Base-by-base conservation (phyloP, 2,888 invertebrate genomes). In the Serripes groenlandicus region DNA sequence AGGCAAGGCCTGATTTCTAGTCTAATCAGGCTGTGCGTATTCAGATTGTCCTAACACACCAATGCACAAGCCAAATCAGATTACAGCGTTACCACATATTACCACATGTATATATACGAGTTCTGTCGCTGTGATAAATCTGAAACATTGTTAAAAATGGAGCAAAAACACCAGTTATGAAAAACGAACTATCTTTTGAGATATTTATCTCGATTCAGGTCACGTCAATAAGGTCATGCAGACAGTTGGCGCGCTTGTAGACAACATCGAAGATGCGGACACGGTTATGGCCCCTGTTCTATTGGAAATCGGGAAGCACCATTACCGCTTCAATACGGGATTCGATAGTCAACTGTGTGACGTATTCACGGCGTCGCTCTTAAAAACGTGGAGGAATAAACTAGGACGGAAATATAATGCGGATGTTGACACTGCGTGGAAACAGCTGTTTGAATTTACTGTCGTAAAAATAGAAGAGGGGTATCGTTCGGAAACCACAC, bases 151-250 rank as follows among this genome's bases (percentile, higher is more conserved):
- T n/a, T n/a, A n/a, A n/a, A n/a, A n/a, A n/a, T n/a, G n/a, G n/a
- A n/a, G n/a, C n/a, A n/a, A n/a, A n/a, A n/a, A n/a, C n/a, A n/a
- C n/a, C 42, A n/a, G n/a, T n/a, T n/a, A n/a, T n/a, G n/a, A n/a
- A n/a, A n/a, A n/a, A n/a, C n/a, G n/a, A n/a, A n/a, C n/a, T n/a
- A n/a, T n/a, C n/a, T n/a, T n/a, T n/a, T n/a, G n/a, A n/a, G n/a
- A n/a, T n/a, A n/a, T n/a, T n/a, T n/a, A n/a, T n/a, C n/a, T 42
- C 42, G 3, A 15, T 32, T 32, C 21, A 62, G 62, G 62, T 15
- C 62, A 62, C 34, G 62, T 62, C 28, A 62, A 62, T 32, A 62
- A 62, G 32, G 34, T 62, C 21, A 62, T 62, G 62, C 62, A 62
- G n/a, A 62, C 62, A 9, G 32, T 62, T 21, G 62, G 62, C 28